phyloP scores from a whole-genome alignment of 2,113 vertebrate species.

The Cranoglanis bouderius region DNA sequence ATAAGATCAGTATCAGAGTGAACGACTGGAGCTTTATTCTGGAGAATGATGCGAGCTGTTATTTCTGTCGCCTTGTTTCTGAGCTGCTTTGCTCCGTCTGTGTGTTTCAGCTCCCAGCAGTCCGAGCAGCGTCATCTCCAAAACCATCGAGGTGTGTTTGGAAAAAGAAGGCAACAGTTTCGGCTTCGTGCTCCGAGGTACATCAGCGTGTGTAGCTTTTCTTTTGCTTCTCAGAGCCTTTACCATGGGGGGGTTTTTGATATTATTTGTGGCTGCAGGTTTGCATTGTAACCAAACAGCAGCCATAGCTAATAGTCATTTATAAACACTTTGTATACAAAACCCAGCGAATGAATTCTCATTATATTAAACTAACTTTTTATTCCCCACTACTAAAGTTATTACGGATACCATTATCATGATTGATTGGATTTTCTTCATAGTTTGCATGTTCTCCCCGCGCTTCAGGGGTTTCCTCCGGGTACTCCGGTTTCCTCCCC shows the following conservation, averaged over 20 bases:
- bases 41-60: background rate
- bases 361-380: too few relatives aligned
- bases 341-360: background rate
- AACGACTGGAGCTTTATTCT: background rate
- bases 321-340: background rate
- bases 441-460: too few relatives aligned
- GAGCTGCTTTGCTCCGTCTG: conserved; percentile 27
- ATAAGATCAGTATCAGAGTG: background rate
- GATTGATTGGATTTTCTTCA: too few relatives aligned
- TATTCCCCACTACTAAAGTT: too few relatives aligned
- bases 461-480: too few relatives aligned
- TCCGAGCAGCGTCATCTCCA: conserved; percentile 82
- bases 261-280: background rate
- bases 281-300: background rate
- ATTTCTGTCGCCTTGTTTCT: background rate
- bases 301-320: background rate
- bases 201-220: background rate
- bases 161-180: conserved; percentile 97
- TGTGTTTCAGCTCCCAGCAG: conserved; percentile 79
- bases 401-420: too few relatives aligned
- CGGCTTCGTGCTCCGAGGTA: conserved; percentile 95
- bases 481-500: too few relatives aligned
- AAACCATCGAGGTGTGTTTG: conserved; percentile 90
- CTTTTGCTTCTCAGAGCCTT: background rate
- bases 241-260: background rate